Percentiles rank a stretch among this genome's conserved stretches.
phyloP scores from a whole-genome alignment of 2,113 vertebrate species.

The Gnathonemus longibarbis region DNA sequence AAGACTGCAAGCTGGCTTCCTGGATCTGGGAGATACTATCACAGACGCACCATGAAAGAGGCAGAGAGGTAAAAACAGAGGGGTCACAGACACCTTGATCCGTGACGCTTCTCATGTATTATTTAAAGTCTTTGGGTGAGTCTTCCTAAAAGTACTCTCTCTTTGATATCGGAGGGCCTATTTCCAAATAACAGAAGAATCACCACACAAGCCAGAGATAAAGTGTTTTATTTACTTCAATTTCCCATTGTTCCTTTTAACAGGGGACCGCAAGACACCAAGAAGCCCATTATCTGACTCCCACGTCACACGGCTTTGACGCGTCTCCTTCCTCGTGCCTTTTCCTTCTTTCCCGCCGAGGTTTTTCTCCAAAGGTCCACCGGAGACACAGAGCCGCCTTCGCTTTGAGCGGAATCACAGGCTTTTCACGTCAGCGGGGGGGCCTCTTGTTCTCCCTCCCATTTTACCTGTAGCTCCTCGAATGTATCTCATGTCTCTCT shows the following conservation, averaged over 20 bases:
- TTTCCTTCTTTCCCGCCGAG: conserved; percentile 21
- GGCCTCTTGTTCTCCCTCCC: neutral
- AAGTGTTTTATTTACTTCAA: conserved; percentile 24
- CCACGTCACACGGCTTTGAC: conserved; percentile 23
- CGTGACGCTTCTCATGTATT: conserved; percentile 1
- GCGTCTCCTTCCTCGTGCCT: conserved; percentile 15
- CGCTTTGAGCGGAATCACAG: conserved; percentile 23
- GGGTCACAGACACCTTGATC: neutral
- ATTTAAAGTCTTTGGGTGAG: conserved; percentile 16
- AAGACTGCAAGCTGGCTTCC: conserved; percentile 45
- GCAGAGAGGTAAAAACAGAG: neutral
- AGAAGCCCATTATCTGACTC: conserved; percentile 34
- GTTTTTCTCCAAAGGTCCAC: conserved; percentile 37
- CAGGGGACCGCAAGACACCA: conserved; percentile 36
- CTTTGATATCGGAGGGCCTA: conserved; percentile 37
- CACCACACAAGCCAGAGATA: neutral
- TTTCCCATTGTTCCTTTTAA: conserved; percentile 13
- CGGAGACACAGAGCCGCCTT: conserved; percentile 34
- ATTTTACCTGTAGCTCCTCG: neutral
- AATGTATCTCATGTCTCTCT: neutral
- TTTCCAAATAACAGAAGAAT: conserved; percentile 31
- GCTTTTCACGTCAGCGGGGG: conserved; percentile 22
- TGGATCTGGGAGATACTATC: conserved; percentile 49
- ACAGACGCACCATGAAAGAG: conserved; percentile 16
- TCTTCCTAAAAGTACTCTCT: conserved; percentile 31